A percentile compares a stretch with the other conserved stretches of the same genome.
These are phyloP conservation scores for Lampropteryx suffumata DNA, from an alignment of 2,888 invertebrate species.

Conservation along the genomic window DNA sequence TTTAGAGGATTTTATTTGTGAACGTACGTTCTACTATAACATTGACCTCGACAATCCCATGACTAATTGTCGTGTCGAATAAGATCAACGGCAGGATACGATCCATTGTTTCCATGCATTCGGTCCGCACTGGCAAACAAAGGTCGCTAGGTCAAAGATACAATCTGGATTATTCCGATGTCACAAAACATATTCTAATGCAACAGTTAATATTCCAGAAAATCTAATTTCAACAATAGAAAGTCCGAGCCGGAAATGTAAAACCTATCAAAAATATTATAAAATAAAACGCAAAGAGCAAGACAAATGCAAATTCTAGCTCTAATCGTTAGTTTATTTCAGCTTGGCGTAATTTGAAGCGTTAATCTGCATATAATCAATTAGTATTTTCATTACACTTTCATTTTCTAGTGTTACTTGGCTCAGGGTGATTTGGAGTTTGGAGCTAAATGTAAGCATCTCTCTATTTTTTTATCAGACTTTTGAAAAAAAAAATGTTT, in stretches of 20 bases:
- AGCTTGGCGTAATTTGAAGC: slow-evolving; percentile 4
- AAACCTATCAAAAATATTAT: neutral
- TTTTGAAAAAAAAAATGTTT: too few species aligned
- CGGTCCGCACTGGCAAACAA: slow-evolving; percentile 24
- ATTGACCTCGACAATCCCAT: slow-evolving; percentile 41
- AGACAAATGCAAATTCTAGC: slow-evolving; percentile 1
- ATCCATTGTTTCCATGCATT: slow-evolving; percentile 34
- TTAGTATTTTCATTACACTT: slow-evolving; percentile 15
- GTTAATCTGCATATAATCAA: slow-evolving; percentile 19
- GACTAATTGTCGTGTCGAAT: slow-evolving; percentile 31
- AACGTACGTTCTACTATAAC: slow-evolving; percentile 13
- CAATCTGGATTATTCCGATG: slow-evolving; percentile 1
- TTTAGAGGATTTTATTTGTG: neutral
- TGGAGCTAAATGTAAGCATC: too few species aligned
- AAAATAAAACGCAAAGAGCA: slow-evolving; percentile 1
- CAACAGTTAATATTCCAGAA: too few species aligned
- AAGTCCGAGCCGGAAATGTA: slow-evolving; percentile 3
- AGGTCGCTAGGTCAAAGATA: slow-evolving; percentile 34
- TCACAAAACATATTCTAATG: too few species aligned
- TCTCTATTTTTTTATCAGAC: too few species aligned
- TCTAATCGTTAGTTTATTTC: slow-evolving; percentile 1
- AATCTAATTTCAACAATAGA: neutral
- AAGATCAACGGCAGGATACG: slow-evolving; percentile 36
- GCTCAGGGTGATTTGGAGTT: too few species aligned
- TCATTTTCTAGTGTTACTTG: slow-evolving; percentile 4